Base-by-base conservation (phyloP, 2,113 vertebrate species). In the Tamias sibiricus region DNA sequence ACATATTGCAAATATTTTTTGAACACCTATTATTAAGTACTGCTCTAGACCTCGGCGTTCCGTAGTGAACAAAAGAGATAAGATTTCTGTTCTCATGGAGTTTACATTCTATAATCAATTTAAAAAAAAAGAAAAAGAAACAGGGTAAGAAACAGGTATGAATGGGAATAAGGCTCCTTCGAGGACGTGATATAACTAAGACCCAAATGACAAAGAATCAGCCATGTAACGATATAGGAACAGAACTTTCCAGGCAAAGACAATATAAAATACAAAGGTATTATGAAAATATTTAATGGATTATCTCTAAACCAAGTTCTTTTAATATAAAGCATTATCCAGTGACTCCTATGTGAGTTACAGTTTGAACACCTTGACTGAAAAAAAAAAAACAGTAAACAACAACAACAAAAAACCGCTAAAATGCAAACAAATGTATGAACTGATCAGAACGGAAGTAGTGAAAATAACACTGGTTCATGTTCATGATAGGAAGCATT, bases 371-470 rank as follows among this genome's bases (percentile, higher is more conserved):
- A 82, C 2, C 47, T 35, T 66, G 66, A 66, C 1, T 83, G 26
- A 32, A 72, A 88, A 77, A 86, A 93, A 66, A 66, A 9, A 49
- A 49, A 49, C 47, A 49, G 13, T 12, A 49, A 49, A 49, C 47
- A 49, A 49, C 47, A 49, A 47, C 44, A 49, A 49, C 11, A 49
- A 49, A 49, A 49, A 1, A 10, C 47, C 8, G 24, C 13, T 54
- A 47, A 80, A 40, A 16, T 4, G 32, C 4, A 32, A 90, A 90
- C 59, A 86, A 86, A 82, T 71, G 40, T 44, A 93, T 59, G 17
- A 59, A 92, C 69, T 82, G 24, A 86, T 59, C 47, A 93, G 57
- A 62, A 90, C 17, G 85, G 68, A 42, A 90, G 71, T 90, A 95
- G 42, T 42, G 4, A 85, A 42, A 93, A 54, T 42, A 92, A 90